These are phyloP conservation scores for Pseudotriccus pelzelni DNA, from an alignment of 2,797 vertebrate species.

Conservation along the genomic window DNA sequence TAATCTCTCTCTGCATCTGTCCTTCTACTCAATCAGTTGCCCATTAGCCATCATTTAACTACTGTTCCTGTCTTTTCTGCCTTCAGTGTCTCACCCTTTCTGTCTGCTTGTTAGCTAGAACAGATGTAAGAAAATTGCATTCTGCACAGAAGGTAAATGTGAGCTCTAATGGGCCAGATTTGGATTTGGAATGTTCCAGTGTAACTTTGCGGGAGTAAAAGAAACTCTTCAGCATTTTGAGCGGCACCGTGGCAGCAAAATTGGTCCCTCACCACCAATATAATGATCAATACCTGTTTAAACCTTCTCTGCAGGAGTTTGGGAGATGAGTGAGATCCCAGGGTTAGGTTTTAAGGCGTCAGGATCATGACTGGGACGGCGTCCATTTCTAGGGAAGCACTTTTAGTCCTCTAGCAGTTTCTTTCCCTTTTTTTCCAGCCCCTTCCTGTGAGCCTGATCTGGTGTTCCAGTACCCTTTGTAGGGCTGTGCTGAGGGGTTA, in stretches of 20 bases:
- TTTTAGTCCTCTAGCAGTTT: neutral
- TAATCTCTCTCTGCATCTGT: slow-evolving; percentile 65
- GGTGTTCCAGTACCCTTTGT: neutral
- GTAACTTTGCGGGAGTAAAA: neutral
- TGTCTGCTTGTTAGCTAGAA: slow-evolving; percentile 23
- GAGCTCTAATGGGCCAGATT: neutral
- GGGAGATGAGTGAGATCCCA: neutral
- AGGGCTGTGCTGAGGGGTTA: neutral
- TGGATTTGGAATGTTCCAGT: neutral
- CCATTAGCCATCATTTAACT: slow-evolving; percentile 57
- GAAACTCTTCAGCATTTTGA: neutral
- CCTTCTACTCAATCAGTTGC: slow-evolving; percentile 53
- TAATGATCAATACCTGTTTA: neutral
- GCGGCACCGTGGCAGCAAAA: fast-evolving
- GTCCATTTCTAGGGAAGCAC: neutral
- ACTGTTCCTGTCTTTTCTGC: slow-evolving; percentile 4
- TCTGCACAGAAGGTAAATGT: slow-evolving; percentile 26
- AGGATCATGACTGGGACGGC: neutral
- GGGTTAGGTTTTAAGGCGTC: neutral
- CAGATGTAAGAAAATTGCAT: slow-evolving; percentile 37
- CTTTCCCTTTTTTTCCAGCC: neutral
- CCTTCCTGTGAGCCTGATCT: neutral
- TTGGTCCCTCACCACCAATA: neutral
- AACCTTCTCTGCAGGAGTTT: neutral
- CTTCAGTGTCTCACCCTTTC: slow-evolving; percentile 38